phyloP scores from a whole-genome alignment of 1,140 invertebrate species.

The Hormaphis cornu region DNA sequence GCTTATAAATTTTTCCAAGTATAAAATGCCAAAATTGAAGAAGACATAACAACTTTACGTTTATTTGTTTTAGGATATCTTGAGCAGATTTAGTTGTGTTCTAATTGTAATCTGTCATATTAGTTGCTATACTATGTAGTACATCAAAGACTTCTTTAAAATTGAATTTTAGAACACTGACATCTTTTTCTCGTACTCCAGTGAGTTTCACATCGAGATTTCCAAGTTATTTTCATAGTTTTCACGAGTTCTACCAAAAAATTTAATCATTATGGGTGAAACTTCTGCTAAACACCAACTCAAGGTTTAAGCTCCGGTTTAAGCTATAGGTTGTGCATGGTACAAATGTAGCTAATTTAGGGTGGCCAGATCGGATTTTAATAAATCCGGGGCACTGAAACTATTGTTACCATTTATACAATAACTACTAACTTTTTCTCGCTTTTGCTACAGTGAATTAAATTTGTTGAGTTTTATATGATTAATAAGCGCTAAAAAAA shows the following conservation, averaged over 20 bases:
- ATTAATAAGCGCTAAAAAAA: no score
- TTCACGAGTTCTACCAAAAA: constrained; percentile 35
- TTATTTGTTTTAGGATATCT: constrained; percentile 2
- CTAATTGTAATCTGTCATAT: not conserved
- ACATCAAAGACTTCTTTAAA: not conserved
- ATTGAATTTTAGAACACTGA: not conserved
- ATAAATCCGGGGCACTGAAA: no score
- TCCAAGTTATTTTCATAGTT: not conserved
- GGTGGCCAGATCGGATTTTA: no score
- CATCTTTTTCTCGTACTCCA: constrained; percentile 24
- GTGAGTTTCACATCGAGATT: constrained; percentile 27
- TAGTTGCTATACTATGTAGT: not conserved
- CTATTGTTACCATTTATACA: no score
- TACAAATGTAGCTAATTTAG: constrained; percentile 35
- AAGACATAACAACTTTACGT: not conserved
- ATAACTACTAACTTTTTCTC: no score
- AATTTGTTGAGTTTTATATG: no score
- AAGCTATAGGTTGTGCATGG: constrained; percentile 41
- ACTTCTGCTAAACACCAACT: constrained; percentile 39
- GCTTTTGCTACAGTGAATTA: no score
- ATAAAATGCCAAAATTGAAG: constrained; percentile 5
- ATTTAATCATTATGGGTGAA: constrained; percentile 35
- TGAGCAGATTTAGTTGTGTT: constrained; percentile 1
- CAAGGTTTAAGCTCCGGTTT: constrained; percentile 41
- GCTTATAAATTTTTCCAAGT: not conserved